Base-by-base conservation (phyloP, 2,888 invertebrate species). In the Hetaerina titia region DNA sequence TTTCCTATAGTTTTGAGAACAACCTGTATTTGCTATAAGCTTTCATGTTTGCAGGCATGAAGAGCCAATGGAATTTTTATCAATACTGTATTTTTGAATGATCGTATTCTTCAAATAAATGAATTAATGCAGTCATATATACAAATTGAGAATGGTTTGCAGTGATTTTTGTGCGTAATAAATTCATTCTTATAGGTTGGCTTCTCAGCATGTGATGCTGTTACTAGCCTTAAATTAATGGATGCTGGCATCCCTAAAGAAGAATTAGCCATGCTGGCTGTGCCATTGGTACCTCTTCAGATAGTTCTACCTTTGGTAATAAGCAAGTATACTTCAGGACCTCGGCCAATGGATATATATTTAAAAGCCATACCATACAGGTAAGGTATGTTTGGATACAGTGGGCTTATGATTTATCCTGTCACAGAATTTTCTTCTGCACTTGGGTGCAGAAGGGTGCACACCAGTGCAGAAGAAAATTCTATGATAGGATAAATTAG, bases 211-310 rank as follows among this genome's bases (percentile, higher is more conserved):
- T 98, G 99, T 95, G 99, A 99, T 97, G 98, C 99, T 56, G 99
- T 99, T 0, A 99, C 99, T 45, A 98, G 99, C 4, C 97, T 99
- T 95, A 99, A 99, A 97, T 97, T 99, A 94, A 98, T 99, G 0
- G 99, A 99, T 97, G 98, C 98, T 58, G 99, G 99, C 22, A 98
- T 99, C 94, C 99, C 99, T 0, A 99, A 99, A 96, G 99, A 99
- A 96, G 98, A 98, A 96, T 97, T 99, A 95, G 99, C 99, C 0
- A 97, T 99, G 95, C 97, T 99, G 96, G 99, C 99, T 1, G 98
- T 99, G 74, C 99, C 99, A 22, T 97, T 99, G 96, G 98, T 99
- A 94, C 99, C 99, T 19, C 97, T 99, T 89, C 99, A 99, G 97
- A 98, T 99, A 95, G 96, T 99, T 94, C 97, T 99, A 96, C 99